phyloP scores from a whole-genome alignment of 2,888 invertebrate genomes.

The Deilephila porcellus region DNA sequence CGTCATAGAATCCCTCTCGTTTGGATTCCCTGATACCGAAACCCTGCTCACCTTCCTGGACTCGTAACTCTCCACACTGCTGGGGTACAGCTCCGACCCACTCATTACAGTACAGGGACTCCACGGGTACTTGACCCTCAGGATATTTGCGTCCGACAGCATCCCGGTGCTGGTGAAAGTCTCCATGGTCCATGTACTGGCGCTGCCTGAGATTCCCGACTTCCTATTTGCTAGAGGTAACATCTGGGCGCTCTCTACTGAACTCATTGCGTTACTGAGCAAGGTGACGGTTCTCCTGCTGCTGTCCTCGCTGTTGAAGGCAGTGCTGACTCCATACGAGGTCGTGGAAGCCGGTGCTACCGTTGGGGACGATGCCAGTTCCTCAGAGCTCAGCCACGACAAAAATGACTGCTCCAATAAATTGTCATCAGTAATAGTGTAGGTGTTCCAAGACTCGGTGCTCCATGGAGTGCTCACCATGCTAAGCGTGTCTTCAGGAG shows the following conservation, averaged over 20 bases:
- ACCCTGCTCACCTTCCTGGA: constrained; percentile 47
- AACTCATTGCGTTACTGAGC: constrained; percentile 20
- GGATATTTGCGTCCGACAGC: constrained; percentile 25
- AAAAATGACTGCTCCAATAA: constrained; percentile 12
- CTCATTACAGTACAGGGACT: constrained; percentile 49
- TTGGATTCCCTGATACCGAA: constrained; percentile 22
- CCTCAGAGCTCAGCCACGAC: constrained; percentile 29
- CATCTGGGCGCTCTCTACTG: constrained; percentile 26
- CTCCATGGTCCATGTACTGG: constrained; percentile 60
- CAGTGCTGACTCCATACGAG: constrained; percentile 38
- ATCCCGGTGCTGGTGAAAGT: constrained; percentile 49
- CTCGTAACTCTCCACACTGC: constrained; percentile 42
- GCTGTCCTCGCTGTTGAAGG: background rate
- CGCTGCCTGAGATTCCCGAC: constrained; percentile 34
- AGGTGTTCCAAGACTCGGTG: constrained; percentile 50
- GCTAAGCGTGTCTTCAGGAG: constrained; percentile 51
- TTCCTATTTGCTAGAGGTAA: constrained; percentile 19
- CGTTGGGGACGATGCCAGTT: constrained; percentile 23
- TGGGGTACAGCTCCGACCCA: constrained; percentile 57
- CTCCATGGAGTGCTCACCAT: constrained; percentile 67
- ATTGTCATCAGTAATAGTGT: constrained; percentile 1
- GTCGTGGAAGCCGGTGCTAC: constrained; percentile 47
- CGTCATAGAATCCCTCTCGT: constrained; percentile 23
- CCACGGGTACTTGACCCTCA: constrained; percentile 55
- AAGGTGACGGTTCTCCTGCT: constrained; percentile 40